Conservation (phyloP, 2,797 vertebrate genomes). For the Phalloptychus januarius region DNA sequence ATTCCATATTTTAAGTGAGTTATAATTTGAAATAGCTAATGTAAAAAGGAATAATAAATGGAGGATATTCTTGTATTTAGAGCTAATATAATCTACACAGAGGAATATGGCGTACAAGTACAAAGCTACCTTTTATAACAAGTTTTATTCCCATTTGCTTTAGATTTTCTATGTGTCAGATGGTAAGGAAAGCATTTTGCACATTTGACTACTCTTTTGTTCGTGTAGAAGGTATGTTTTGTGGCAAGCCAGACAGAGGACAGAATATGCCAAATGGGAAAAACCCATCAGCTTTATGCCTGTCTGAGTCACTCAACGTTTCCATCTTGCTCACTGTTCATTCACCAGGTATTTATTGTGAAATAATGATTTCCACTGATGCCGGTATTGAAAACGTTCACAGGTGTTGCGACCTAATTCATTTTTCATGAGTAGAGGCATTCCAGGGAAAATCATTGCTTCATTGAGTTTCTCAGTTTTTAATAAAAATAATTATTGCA, state of each 20-base stretch:
- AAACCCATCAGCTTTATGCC: slow-evolving; percentile 39
- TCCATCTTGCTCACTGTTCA: slow-evolving; percentile 33
- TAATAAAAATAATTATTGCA: neutral
- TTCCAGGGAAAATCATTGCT: neutral
- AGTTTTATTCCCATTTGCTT: neutral
- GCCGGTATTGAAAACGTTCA: slow-evolving; percentile 5
- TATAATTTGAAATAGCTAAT: neutral
- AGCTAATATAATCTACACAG: neutral
- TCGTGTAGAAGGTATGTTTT: slow-evolving; percentile 32
- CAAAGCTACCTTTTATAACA: neutral
- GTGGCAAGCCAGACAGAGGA: slow-evolving; percentile 43
- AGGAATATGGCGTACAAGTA: neutral
- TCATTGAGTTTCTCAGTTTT: neutral
- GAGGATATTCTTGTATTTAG: neutral
- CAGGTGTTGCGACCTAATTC: slow-evolving; percentile 5
- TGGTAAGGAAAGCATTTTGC: slow-evolving; percentile 36
- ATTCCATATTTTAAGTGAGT: neutral
- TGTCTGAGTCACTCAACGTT: slow-evolving; percentile 29
- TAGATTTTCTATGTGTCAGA: neutral
- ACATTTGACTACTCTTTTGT: slow-evolving; percentile 32
- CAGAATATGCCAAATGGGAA: slow-evolving; percentile 29
- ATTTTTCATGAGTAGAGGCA: slow-evolving; percentile 1
- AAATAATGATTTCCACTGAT: slow-evolving; percentile 13
- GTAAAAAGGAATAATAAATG: neutral
- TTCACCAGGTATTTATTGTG: slow-evolving; percentile 36